Conservation (phyloP, 2,888 invertebrate species). For the Microplitis manilae region DNA sequence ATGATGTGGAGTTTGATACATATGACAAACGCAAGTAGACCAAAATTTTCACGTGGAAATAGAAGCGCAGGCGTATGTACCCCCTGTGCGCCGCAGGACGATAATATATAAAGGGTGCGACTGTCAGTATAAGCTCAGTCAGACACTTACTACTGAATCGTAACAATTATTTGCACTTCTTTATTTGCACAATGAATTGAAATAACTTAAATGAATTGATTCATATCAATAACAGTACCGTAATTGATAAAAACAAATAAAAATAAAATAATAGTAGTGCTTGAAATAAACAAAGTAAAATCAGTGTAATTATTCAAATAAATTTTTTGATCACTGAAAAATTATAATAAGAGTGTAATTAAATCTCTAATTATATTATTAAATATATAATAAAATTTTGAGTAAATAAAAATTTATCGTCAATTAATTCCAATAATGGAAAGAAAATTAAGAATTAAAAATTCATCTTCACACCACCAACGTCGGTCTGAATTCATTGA, state of each 20-base stretch:
- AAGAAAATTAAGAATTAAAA: constrained; percentile 59
- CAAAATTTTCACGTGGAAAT: constrained; percentile 45
- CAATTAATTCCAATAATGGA: constrained; percentile 53
- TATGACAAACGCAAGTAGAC: constrained; percentile 23
- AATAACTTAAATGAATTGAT: not conserved
- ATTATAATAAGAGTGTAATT: not conserved
- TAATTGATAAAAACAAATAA: not conserved
- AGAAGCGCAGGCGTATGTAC: constrained; percentile 49
- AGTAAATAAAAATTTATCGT: not conserved
- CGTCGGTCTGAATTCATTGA: constrained; percentile 57
- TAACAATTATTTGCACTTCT: constrained; percentile 8
- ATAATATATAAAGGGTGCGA: constrained; percentile 59
- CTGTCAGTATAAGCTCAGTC: constrained; percentile 57
- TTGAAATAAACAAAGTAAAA: not conserved
- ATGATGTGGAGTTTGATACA: not conserved
- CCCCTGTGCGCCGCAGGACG: constrained; percentile 42
- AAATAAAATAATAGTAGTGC: not conserved
- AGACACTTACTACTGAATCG: constrained; percentile 23
- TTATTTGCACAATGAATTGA: too few species aligned
- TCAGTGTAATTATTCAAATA: not conserved
- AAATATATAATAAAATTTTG: not conserved
- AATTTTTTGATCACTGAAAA: not conserved
- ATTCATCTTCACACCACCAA: constrained; percentile 45
- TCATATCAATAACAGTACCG: not conserved
- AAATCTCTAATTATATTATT: not conserved